Conservation (phyloP, 1,140 invertebrate genomes). For the Leptonema lineaticorne region DNA sequence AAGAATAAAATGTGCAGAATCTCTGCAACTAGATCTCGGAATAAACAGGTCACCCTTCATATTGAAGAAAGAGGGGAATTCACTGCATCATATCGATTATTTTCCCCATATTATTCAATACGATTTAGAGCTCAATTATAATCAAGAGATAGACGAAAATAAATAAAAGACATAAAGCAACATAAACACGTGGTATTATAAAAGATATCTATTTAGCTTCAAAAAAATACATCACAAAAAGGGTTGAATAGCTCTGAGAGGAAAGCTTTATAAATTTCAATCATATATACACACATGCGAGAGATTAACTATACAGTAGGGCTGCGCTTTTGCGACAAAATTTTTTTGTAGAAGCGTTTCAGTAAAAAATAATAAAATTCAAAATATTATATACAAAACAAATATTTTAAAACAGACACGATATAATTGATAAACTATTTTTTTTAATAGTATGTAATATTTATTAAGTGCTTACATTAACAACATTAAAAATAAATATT, state of each 20-base stretch:
- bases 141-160: not conserved
- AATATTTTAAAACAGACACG: no score
- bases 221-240: not conserved
- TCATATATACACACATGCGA: not conserved
- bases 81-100: conserved; percentile 7
- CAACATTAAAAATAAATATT: no score
- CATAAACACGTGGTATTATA: not conserved
- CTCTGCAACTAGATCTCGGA: not conserved
- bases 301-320: no score
- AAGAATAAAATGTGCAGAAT: not conserved
- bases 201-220: not conserved
- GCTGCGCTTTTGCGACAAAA: no score
- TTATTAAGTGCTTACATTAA: no score
- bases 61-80: not conserved
- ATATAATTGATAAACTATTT: no score
- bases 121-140: not conserved
- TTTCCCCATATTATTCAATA: not conserved
- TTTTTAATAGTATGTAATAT: no score
- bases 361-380: no score
- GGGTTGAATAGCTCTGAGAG: not conserved
- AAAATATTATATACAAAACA: no score
- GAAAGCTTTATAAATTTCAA: conserved; percentile 23
- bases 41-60: not conserved
- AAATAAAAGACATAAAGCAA: not conserved
- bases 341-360: no score